These are phyloP conservation scores for Drosophila hawaiiensis DNA, from an alignment of 2,888 invertebrate species.

Conservation along the genomic window DNA sequence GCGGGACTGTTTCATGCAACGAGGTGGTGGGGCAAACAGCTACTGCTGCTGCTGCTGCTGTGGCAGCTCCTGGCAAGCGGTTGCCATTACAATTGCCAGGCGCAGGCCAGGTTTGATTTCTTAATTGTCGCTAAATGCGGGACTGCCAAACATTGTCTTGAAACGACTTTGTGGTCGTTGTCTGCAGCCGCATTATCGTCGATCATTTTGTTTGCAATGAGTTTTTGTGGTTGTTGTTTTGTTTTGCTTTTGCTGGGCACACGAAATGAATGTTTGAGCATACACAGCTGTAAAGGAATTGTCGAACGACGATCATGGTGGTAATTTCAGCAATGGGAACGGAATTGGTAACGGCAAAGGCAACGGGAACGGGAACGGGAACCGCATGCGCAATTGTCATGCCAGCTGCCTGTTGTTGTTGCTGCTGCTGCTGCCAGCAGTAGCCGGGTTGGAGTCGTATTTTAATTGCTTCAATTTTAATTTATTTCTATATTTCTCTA, in stretches of 20 bases:
- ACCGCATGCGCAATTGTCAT: conserved; percentile 58
- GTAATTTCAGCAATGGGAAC: conserved; percentile 64
- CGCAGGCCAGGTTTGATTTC: conserved; percentile 74
- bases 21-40: conserved; percentile 15
- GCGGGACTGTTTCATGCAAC: background rate
- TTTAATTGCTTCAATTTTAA: conserved; percentile 77
- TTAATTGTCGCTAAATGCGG: conserved; percentile 83
- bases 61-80: conserved; percentile 58
- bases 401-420: conserved; percentile 31
- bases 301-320: conserved; percentile 70
- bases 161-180: conserved; percentile 32
- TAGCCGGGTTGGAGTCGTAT: conserved; percentile 49
- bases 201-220: conserved; percentile 75
- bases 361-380: conserved; percentile 17
- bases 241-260: conserved; percentile 52
- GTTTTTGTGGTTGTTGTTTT: conserved; percentile 60
- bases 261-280: conserved; percentile 72
- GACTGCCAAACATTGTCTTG: conserved; percentile 63
- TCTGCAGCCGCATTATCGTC: conserved; percentile 67
- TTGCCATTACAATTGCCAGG: conserved; percentile 68
- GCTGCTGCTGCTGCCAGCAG: conserved; percentile 16
- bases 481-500: conserved; percentile 60
- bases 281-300: conserved; percentile 62
- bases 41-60: conserved; percentile 9
- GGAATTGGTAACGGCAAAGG: conserved; percentile 3